A percentile compares a stretch with the other conserved stretches of the same genome.
These are phyloP conservation scores for Misgurnus anguillicaudatus DNA, from an alignment of 2,113 vertebrate species.

Conservation along the genomic window DNA sequence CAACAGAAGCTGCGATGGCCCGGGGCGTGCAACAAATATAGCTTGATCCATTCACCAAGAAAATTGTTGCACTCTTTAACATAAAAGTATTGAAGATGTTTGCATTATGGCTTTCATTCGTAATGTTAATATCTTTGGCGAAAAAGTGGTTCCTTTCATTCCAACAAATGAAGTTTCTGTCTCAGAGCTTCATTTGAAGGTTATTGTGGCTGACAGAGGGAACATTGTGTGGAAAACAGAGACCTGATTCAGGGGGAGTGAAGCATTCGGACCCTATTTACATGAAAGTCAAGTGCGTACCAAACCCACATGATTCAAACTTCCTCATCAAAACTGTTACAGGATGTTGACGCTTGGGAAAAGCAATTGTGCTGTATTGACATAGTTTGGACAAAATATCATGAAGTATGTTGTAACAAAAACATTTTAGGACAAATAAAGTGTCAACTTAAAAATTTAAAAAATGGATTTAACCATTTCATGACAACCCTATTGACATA, in stretches of 20 bases:
- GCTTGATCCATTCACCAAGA: background rate
- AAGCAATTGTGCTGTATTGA: background rate
- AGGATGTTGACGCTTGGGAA: background rate
- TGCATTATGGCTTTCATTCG: background rate
- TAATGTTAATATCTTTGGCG: background rate
- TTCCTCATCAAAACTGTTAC: background rate
- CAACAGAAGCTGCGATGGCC: background rate
- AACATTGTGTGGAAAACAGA: conserved; percentile 30
- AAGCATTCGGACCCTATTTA: conserved; percentile 12
- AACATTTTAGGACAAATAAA: no score
- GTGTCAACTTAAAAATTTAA: no score
- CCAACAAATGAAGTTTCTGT: conserved; percentile 6
- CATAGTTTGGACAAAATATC: background rate
- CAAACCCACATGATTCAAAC: background rate
- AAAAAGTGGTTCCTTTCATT: background rate
- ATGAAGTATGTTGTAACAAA: no score
- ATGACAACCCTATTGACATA: background rate
- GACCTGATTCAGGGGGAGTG: background rate
- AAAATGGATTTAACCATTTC: background rate
- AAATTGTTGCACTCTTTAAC: background rate
- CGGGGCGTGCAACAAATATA: background rate
- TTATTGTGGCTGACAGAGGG: conserved; percentile 7
- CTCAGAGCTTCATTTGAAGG: conserved; percentile 4
- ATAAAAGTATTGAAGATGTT: background rate
- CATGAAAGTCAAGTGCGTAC: conserved; percentile 26